A percentile compares a stretch with the other conserved stretches of the same genome.
Conservation (phyloP, 2,113 vertebrate genomes). For the Sapajus apella region DNA sequence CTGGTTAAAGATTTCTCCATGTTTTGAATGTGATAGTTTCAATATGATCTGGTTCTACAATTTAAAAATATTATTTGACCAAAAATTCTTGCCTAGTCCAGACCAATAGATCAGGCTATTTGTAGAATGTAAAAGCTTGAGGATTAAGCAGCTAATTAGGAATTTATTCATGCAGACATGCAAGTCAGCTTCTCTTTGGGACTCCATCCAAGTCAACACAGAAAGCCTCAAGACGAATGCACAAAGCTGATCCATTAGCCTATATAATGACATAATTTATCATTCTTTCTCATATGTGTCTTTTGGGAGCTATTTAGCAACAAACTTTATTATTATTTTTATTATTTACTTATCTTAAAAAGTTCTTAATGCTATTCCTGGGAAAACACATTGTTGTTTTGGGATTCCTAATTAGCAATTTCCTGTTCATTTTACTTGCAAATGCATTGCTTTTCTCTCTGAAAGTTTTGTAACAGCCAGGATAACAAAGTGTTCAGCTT, state of each 20-base stretch:
- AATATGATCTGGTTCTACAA: background rate
- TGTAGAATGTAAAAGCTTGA: slow-evolving; percentile 44
- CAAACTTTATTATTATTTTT: slow-evolving; percentile 62
- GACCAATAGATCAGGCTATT: slow-evolving; percentile 24
- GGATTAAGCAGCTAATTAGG: slow-evolving; percentile 66
- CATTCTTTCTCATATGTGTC: slow-evolving; percentile 41
- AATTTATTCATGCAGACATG: slow-evolving; percentile 69
- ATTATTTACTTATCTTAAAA: slow-evolving; percentile 70
- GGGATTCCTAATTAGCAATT: slow-evolving; percentile 70
- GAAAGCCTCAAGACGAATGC: slow-evolving; percentile 2
- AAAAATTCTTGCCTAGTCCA: background rate
- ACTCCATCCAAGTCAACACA: slow-evolving; percentile 47
- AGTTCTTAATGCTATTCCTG: slow-evolving; percentile 24
- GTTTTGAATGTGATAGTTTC: slow-evolving; percentile 16
- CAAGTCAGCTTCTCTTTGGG: slow-evolving; percentile 68
- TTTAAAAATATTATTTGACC: slow-evolving; percentile 9
- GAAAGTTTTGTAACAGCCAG: slow-evolving; percentile 62
- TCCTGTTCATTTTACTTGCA: slow-evolving; percentile 79
- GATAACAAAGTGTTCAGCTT: slow-evolving; percentile 65
- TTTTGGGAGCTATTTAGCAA: slow-evolving; percentile 46
- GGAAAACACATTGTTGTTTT: slow-evolving; percentile 60
- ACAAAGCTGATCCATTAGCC: background rate
- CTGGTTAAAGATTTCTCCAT: background rate
- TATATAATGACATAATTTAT: background rate
- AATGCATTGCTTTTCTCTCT: slow-evolving; percentile 66